These are phyloP conservation scores for Mythimna pallens DNA, from an alignment of 2,888 invertebrate genomes.

Conservation along the genomic window DNA sequence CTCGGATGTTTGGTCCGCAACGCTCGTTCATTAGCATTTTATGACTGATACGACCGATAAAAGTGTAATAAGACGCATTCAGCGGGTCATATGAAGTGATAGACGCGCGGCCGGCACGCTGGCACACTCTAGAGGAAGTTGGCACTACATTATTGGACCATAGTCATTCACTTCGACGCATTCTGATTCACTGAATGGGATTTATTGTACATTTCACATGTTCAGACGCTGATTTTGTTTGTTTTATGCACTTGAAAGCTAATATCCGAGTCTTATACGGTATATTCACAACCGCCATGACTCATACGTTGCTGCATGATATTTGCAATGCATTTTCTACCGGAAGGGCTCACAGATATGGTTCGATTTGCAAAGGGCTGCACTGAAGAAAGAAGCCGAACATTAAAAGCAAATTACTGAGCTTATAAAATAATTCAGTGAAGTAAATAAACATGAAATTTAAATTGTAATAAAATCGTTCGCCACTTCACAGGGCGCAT, in stretches of 20 bases:
- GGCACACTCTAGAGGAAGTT: slow-evolving; percentile 81
- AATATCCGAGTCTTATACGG: slow-evolving; percentile 67
- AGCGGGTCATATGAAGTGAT: slow-evolving; percentile 87
- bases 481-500: slow-evolving; percentile 71
- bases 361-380: slow-evolving; percentile 24
- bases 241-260: slow-evolving; percentile 74
- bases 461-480: slow-evolving; percentile 74
- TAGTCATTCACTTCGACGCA: slow-evolving; percentile 80
- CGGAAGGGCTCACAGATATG: slow-evolving; percentile 17
- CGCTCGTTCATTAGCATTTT: slow-evolving; percentile 90
- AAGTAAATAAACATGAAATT: slow-evolving; percentile 74
- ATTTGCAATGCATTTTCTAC: slow-evolving; percentile 29
- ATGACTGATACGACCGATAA: slow-evolving; percentile 90
- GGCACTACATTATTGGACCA: slow-evolving; percentile 81
- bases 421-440: slow-evolving; percentile 68
- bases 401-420: slow-evolving; percentile 63
- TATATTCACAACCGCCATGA: slow-evolving; percentile 62
- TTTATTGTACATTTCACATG: slow-evolving; percentile 79
- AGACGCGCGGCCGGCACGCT: slow-evolving; percentile 81
- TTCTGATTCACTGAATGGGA: slow-evolving; percentile 82
- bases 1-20: slow-evolving; percentile 90
- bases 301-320: slow-evolving; percentile 47
- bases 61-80: slow-evolving; percentile 90
- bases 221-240: slow-evolving; percentile 77
- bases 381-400: slow-evolving; percentile 33